Evolutionary conservation across 2,888 invertebrate genomes (phyloP), one percentile per base, ranked within the genome.

Genomic region (Proisotoma minuta): DNA sequence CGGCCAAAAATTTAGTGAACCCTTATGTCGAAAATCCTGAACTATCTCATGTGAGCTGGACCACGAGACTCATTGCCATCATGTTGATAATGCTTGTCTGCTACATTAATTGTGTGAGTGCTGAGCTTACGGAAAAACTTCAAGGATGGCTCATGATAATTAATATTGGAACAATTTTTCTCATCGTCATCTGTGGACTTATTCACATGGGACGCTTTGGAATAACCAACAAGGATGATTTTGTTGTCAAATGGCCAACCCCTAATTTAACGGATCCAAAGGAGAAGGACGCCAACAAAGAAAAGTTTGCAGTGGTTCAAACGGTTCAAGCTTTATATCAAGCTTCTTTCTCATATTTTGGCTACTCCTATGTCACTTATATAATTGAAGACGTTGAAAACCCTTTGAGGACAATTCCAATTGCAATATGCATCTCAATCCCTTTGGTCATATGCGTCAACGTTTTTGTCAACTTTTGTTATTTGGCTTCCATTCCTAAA

Each of bases 311-410:
- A 15, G 18, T 52, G 8, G 12, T 52, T 3, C 40, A 59, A 26
- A 24, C 54, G 18, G 54, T 20, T 5, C 57, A 60, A 39, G 62
- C 54, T 2, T 27, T 58, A 15, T 66, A 49, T 47, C 57, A 57
- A 39, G 51, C 56, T 12, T 57, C 60, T 3, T 62, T 63, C 53
- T 53, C 57, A 1, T 66, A 63, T 24, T 49, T 47, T 20, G 66
- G 66, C 5, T 66, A 57, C 51, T 49, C 50, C 12, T 28, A 57
- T 23, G 15, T 53, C 1, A 63, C 50, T 51, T 60, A 57, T 48
- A 60, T 66, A 18, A 59, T 60, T n/a, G 66, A 66, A 20, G 66
- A 66, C 39, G 18, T 62, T 24, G 29, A 60, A 27, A 23, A 60
- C 23, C 60, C 66, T 2, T 22, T 28, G 4, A 65, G 39, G 53